These are phyloP conservation scores for Ancistrus triradiatus DNA, from an alignment of 2,113 vertebrate genomes.

Conservation along the genomic window DNA sequence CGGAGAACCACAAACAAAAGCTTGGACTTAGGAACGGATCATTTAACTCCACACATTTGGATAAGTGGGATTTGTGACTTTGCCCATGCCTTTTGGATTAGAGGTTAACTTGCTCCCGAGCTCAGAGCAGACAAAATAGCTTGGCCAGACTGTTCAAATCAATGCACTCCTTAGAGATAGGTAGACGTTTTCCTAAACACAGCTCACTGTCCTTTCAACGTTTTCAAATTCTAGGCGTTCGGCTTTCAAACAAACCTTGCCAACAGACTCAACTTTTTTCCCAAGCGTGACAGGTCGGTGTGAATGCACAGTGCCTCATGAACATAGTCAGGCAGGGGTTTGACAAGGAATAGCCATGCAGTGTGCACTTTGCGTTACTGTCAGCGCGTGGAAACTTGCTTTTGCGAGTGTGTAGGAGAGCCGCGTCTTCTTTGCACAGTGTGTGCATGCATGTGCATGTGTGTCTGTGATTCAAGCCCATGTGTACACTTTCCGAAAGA, in stretches of 20 bases:
- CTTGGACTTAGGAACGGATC: constrained; percentile 42
- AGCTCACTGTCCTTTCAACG: no score
- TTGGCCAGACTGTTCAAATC: no score
- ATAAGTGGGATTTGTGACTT: constrained; percentile 40
- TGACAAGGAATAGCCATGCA: no score
- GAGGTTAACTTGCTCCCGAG: constrained; percentile 50
- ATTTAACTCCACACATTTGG: constrained; percentile 43
- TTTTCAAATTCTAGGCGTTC: background rate
- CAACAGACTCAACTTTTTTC: background rate
- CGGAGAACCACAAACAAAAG: background rate
- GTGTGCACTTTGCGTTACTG: constrained; percentile 56
- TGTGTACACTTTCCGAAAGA: constrained; percentile 51
- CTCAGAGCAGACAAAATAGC: constrained; percentile 39
- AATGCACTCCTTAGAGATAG: no score
- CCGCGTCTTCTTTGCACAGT: background rate
- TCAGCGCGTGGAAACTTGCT: constrained; percentile 55
- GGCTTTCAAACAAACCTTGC: background rate
- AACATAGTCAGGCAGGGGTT: no score
- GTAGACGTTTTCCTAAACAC: no score
- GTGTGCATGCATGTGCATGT: constrained; percentile 37
- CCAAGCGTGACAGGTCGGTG: no score
- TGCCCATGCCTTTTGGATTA: constrained; percentile 36
- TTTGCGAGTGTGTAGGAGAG: constrained; percentile 53
- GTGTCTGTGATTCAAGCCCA: constrained; percentile 55
- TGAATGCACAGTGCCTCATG: no score